Base-by-base conservation (phyloP, 1,140 invertebrate genomes). In the Scaptomyza montana region DNA sequence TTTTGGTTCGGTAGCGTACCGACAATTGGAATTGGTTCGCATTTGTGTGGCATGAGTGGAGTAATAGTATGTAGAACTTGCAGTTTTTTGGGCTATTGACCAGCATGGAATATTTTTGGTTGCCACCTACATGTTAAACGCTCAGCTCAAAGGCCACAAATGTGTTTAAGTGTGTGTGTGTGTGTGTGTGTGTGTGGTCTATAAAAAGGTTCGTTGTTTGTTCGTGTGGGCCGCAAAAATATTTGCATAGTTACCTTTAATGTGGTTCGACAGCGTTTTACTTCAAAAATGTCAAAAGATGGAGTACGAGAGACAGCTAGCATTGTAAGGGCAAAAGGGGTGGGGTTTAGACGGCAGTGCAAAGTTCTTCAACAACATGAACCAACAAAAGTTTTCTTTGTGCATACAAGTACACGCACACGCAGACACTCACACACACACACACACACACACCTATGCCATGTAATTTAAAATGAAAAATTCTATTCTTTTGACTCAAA, bases 231-330 rank as follows among this genome's bases (percentile, higher is more conserved):
- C 87, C 89, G 68, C 89, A 90, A 90, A 90, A 90, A 90, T 90
- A 90, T 90, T 90, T 90, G 89, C 89, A 90, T 90, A 90, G 89
- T 90, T 90, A 90, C 89, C 89, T 90, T 90, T 90, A 90, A 90
- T 90, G 89, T 90, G 89, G 89, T 90, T 85, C 80, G 68, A 72
- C 66, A 80, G 66, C 70, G 65, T 56, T 78, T 68, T 71, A 68
- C 55, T 25, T 30, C 12, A 39, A 36, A 36, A 13, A 39, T 51
- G 41, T 43, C 39, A 5, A 25, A 46, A 61, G 57, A 55, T 7
- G 10, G 53, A 21, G 36, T 51, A 28, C 21, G 50, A 9, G 43
- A 56, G 39, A 28, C 21, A 10, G 39, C 7, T 33, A 55, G 7
- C 53, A 49, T 30, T 36, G 33, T 33, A 8, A 28, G 54, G 43